A percentile compares a stretch with the other conserved stretches of the same genome.
Conservation (phyloP, 37 sponge, comb jelly and placozoan genomes). For the Ianthella basta region DNA sequence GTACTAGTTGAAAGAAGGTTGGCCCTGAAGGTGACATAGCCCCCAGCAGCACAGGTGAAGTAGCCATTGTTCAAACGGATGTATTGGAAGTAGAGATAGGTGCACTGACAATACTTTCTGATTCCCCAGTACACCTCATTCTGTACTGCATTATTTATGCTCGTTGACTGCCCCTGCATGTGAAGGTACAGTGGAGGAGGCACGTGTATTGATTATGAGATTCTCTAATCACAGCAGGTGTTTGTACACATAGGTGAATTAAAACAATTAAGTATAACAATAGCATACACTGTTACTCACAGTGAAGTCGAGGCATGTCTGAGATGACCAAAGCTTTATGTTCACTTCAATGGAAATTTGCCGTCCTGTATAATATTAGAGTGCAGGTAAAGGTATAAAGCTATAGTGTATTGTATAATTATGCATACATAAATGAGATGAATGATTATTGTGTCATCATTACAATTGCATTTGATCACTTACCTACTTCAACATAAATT, state of each 20-base stretch:
- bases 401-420: no score
- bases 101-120: conserved; percentile 5
- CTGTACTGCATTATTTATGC: background rate
- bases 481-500: conserved; percentile 12
- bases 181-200: no score
- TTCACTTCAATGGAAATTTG: background rate
- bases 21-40: conserved; percentile 10
- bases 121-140: conserved; percentile 1
- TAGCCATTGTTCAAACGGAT: background rate
- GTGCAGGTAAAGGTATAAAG: no score
- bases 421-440: no score
- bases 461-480: background rate
- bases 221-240: no score
- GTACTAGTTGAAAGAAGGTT: background rate
- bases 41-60: background rate
- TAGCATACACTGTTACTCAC: no score
- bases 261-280: no score
- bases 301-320: no score
- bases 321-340: no score
- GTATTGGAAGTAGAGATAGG: background rate
- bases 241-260: background rate
- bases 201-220: no score
- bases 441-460: no score
- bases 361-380: background rate
- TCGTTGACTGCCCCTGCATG: background rate